Base-by-base conservation (phyloP, 2,797 vertebrate species). In the Crenichthys baileyi region DNA sequence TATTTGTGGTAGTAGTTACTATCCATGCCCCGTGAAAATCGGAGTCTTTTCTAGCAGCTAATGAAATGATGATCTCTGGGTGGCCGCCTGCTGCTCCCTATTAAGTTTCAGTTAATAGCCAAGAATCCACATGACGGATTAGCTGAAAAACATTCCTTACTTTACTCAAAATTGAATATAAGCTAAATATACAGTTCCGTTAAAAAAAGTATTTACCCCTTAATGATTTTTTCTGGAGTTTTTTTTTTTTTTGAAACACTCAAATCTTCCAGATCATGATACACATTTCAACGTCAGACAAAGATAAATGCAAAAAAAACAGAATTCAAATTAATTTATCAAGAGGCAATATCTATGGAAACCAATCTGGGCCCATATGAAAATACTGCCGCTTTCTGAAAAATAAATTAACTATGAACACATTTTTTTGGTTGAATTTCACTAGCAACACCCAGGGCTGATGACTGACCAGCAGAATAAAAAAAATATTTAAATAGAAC, bases 1-100 rank as follows among this genome's bases (percentile, higher is more conserved):
- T 92, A 94, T 93, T 92, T 93, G 76, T 79, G 84, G 87, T 83
- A 85, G 88, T 92, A 93, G 91, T 94, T 94, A 94, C 91, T 87
- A 90, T 90, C 89, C 89, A 92, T 84, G 78, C 80, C 78, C 92
- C 91, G 86, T 93, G 93, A 93, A 93, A 92, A 93, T 88, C 88
- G 79, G 87, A 90, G 83, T 76, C 80, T 84, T 89, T 90, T 90
- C 83, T 82, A 83, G 88, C 83, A 88, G 90, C 80, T 91, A 92
- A 94, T 91, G 89, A 90, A 93, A 93, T 90, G 85, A 93, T 89
- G 90, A 94, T 92, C 90, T 94, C 83, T 76, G 84, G 87, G 84
- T 90, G 88, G 88, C 83, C 78, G 88, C 86, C 85, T 85, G 85
- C 91, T 87, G 86, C 88, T 91, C 85, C 88, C 89, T 79, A 92